Base-by-base conservation (phyloP, 2,888 invertebrate genomes). In the Drosophila cognata region DNA sequence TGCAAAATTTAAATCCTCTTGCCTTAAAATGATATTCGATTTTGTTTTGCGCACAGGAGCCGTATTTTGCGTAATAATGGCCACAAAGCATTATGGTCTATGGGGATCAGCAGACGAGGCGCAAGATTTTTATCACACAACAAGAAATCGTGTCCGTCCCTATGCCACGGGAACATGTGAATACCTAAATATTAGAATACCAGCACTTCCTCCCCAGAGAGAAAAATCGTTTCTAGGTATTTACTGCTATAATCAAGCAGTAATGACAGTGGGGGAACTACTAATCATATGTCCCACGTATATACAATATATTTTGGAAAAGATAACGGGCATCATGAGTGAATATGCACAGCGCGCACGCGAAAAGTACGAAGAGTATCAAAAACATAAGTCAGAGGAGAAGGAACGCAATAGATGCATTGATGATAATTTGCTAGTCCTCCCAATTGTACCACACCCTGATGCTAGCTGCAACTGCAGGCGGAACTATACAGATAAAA, bases 231-330 rank as follows among this genome's bases (percentile, higher is more conserved):
- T 69, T 59, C 56, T 82, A 10, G 66, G 65, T 13, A 63, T 90
- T 8, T 63, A 89, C 33, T 84, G 65, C 53, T 87, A 87, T 50
- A 87, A 87, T 48, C 50, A 78, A 50, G 41, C 69, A 2, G 78
- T 87, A 2, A 75, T 71, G 11, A 41, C 74, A 0, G 16, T 80
- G 10, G 74, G 78, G n/a, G 59, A 50, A 11, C 52, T 89, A 2
- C 31, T 90, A 0, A 67, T 48, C 29, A 51, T 65, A 5, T 31
- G 36, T 10, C 87, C 87, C 25, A 63, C 70, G 5, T 72, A 74
- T 18, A 21, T 90, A 25, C 7, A 33, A 2, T 36, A 31, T 6
- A 53, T 43, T 0, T 4, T 89, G 3, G 65, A 62, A n/a, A 31
- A 28, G 7, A 48, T 74, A 2, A 84, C 90, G 0, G 57, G 46